These are phyloP conservation scores for Seriola rivoliana DNA, from an alignment of 2,113 vertebrate genomes.

Conservation along the genomic window DNA sequence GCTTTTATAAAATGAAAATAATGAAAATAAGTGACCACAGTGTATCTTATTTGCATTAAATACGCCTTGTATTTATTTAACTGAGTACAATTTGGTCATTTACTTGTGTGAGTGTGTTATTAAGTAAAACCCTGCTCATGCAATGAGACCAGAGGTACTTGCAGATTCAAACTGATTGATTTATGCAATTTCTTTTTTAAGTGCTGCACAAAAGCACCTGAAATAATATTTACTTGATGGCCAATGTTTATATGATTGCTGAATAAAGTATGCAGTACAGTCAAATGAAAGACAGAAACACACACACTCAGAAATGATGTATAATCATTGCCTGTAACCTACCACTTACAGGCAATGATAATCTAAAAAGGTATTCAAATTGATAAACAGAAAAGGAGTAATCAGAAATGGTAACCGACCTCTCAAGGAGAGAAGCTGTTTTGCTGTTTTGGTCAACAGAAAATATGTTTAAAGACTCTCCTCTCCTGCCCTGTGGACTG, in stretches of 20 bases:
- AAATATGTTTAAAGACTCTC: conserved; percentile 3
- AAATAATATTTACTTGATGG: neutral
- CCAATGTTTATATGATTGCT: neutral
- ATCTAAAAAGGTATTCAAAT: conserved; percentile 16
- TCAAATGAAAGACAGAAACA: neutral
- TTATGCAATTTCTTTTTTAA: neutral
- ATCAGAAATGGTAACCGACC: neutral
- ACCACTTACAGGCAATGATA: neutral
- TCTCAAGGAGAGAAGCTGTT: conserved; percentile 8
- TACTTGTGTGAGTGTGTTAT: neutral
- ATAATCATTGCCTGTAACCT: no score
- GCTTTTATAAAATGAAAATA: conserved; percentile 3
- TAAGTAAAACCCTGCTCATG: neutral
- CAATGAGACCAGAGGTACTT: neutral
- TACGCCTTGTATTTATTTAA: neutral
- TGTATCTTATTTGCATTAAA: conserved; percentile 17
- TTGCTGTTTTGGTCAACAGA: conserved; percentile 6
- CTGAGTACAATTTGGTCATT: neutral
- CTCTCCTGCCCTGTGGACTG: neutral
- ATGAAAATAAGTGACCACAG: conserved; percentile 7
- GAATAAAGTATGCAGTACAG: no score
- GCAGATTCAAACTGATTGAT: neutral
- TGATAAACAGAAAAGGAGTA: conserved; percentile 10
- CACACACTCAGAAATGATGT: neutral
- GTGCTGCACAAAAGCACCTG: neutral